Conservation (phyloP, 2,888 invertebrate genomes). For the Hemithea aestivaria region DNA sequence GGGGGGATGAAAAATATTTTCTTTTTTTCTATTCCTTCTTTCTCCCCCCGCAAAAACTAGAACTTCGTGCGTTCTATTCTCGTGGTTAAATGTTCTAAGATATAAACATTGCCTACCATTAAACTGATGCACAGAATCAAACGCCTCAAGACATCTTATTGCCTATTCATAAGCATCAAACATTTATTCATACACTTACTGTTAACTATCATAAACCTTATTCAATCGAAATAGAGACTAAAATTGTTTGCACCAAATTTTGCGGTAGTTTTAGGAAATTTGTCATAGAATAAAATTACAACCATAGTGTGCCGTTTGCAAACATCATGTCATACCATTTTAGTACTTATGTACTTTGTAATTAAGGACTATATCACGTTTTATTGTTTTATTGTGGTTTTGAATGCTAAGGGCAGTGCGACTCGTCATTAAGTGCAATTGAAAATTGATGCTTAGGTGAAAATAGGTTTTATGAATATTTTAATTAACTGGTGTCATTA, state of each 20-base stretch:
- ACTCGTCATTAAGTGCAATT: conserved; percentile 53
- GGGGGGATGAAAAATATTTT: too few relatives aligned
- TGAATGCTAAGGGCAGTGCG: conserved; percentile 34
- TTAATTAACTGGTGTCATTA: conserved; percentile 33
- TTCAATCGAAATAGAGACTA: background rate
- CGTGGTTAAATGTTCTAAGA: too few relatives aligned
- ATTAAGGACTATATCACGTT: background rate
- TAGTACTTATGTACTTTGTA: background rate
- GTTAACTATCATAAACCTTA: background rate
- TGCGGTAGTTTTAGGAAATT: background rate
- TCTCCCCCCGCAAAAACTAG: too few relatives aligned
- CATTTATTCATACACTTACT: conserved; percentile 2
- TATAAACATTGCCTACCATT: conserved; percentile 60
- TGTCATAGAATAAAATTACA: conserved; percentile 10
- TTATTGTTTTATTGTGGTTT: background rate
- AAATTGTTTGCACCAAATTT: background rate
- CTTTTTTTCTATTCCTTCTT: too few relatives aligned
- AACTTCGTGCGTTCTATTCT: too few relatives aligned
- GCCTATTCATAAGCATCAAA: conserved; percentile 50
- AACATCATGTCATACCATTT: conserved; percentile 14
- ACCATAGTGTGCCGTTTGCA: conserved; percentile 36
- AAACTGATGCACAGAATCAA: conserved; percentile 55
- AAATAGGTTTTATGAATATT: conserved; percentile 48
- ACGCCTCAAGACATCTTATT: conserved; percentile 60
- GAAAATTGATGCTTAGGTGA: conserved; percentile 44